Evolutionary conservation across 2,113 vertebrate species (phyloP), one percentile per base, ranked within the genome.

Genomic region (Notarius lentiginosus): DNA sequence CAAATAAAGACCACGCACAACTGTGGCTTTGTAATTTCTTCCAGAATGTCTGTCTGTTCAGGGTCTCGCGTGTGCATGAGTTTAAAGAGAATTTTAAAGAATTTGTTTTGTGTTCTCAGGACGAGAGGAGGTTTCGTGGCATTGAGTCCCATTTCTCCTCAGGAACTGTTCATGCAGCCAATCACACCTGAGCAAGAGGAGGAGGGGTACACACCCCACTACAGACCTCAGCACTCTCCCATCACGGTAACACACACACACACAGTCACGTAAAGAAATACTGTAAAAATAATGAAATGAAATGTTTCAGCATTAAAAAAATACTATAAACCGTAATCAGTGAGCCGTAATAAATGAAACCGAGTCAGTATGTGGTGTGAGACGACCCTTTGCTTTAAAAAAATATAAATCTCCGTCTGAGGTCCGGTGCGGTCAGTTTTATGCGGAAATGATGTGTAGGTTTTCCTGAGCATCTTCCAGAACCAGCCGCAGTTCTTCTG

Each of bases 121-220:
- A 96, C 96, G 90, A 96, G 96, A 86, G 96, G 96, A 0, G 97
- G 96, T 58, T 99, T 97, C 88, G 93, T 97, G 86, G 97, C 97
- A 0, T 95, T 99, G 85, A 98, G 97, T 89, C 97, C 98, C 0
- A 94, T 99, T 87, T 98, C 97, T 0, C 97, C 98, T 0, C 97
- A 98, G 92, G 97, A 99, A 89, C 96, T 98, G 94, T 98, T 99
- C 94, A 89, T 95, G 88, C 97, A 97, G 92, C 95, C 97, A 70
- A 87, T 92, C 84, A 88, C 91, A 65, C 90, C 51, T 66, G 91
- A 96, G 94, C 95, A 95, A 92, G 95, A 95, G 92, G 96, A 91
- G 88, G 95, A 0, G 66, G 95, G 53, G 93, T 96, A 95, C 90
- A 97, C 97, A 89, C 96, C 83, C 41, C 88, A 85, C 34, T 85